A percentile compares a stretch with the other conserved stretches of the same genome.
These are phyloP conservation scores for Stigmatopora nigra DNA, from an alignment of 2,113 vertebrate species.

Conservation along the genomic window DNA sequence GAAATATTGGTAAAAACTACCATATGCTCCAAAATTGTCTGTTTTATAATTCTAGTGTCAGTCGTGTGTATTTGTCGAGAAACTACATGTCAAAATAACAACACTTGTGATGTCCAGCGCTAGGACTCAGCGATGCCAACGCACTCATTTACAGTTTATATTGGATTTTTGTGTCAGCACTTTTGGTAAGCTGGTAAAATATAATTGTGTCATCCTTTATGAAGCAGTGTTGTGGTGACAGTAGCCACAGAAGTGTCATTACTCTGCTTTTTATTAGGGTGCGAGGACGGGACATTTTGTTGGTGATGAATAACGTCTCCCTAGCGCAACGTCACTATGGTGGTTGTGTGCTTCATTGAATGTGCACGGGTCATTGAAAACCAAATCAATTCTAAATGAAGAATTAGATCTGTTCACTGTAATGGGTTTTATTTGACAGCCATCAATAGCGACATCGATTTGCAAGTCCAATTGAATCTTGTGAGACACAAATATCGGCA, in stretches of 20 bases:
- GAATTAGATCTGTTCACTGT: slow-evolving; percentile 62
- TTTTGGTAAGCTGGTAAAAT: slow-evolving; percentile 73
- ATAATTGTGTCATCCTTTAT: slow-evolving; percentile 79
- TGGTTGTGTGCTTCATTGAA: slow-evolving; percentile 42
- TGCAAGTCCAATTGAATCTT: slow-evolving; percentile 41
- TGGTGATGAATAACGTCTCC: slow-evolving; percentile 72
- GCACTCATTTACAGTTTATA: slow-evolving; percentile 46
- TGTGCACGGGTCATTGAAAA: slow-evolving; percentile 68
- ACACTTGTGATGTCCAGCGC: slow-evolving; percentile 46
- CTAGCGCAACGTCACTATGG: slow-evolving; percentile 54
- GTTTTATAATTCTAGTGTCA: slow-evolving; percentile 44
- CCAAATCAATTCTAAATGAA: slow-evolving; percentile 66
- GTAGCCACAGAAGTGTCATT: slow-evolving; percentile 69
- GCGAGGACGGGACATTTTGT: slow-evolving; percentile 61
- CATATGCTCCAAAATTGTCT: slow-evolving; percentile 18
- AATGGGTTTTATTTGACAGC: slow-evolving; percentile 63
- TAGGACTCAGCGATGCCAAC: slow-evolving; percentile 49
- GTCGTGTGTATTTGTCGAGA: slow-evolving; percentile 27
- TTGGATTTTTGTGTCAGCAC: slow-evolving; percentile 68
- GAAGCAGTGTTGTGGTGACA: slow-evolving; percentile 72
- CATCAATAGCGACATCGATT: slow-evolving; percentile 66
- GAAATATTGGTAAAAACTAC: neutral
- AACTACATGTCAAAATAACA: slow-evolving; percentile 29
- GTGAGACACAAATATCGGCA: slow-evolving; percentile 40
- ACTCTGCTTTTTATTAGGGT: slow-evolving; percentile 72